phyloP scores from a whole-genome alignment of 2,888 invertebrate species.

The Pyralis farinalis region DNA sequence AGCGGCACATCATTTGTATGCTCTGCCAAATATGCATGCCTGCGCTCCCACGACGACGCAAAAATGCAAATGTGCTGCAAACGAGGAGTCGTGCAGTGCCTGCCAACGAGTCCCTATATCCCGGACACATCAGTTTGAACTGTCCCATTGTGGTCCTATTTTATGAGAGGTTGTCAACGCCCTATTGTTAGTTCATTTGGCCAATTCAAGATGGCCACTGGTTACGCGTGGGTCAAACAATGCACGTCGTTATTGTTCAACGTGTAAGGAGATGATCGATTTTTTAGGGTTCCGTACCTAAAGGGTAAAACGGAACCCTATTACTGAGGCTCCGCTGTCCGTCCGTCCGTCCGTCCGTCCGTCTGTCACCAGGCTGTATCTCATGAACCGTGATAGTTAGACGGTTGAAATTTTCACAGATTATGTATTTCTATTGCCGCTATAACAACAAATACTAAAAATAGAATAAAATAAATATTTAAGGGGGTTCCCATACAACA shows the following conservation, averaged over 20 bases:
- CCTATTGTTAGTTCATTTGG: slow-evolving; percentile 8
- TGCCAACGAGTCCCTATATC: slow-evolving; percentile 18
- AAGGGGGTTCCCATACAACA: too few species aligned
- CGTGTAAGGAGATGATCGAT: not conserved
- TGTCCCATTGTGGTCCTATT: slow-evolving; percentile 34
- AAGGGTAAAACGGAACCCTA: too few species aligned
- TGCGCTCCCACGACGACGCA: slow-evolving; percentile 6
- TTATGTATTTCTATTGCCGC: too few species aligned
- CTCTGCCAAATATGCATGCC: slow-evolving; percentile 9
- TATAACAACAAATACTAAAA: too few species aligned
- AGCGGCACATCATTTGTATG: slow-evolving; percentile 11
- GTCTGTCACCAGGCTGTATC: too few species aligned
- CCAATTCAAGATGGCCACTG: not conserved
- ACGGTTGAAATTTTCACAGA: too few species aligned
- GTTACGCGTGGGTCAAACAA: not conserved
- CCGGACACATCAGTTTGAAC: slow-evolving; percentile 41
- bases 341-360: too few species aligned
- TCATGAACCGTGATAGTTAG: too few species aligned
- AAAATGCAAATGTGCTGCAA: slow-evolving; percentile 9
- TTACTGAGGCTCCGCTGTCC: too few species aligned
- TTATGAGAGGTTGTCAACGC: slow-evolving; percentile 37
- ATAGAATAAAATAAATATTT: too few species aligned
- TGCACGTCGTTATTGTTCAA: not conserved
- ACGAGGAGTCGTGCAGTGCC: slow-evolving; percentile 4
- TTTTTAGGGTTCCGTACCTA: too few species aligned